Evolutionary conservation across 2,888 invertebrate species (phyloP).

Genomic region (Drosophila anomalipes): DNA sequence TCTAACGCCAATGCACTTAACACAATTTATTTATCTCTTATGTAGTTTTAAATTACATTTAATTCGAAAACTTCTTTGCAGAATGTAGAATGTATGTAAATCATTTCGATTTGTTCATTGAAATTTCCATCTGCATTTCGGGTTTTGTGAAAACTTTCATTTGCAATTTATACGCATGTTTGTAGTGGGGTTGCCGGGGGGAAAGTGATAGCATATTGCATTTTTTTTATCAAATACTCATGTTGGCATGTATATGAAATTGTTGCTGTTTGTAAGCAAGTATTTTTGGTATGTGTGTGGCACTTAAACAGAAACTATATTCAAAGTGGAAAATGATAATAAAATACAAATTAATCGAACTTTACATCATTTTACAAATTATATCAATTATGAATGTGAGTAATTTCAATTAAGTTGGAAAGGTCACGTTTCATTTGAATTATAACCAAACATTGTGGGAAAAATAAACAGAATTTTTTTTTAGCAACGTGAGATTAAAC

Average conservation of each 20-base stretch:
- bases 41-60: not conserved
- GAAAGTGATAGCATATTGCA: constrained; percentile 19
- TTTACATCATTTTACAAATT: not conserved
- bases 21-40: constrained; percentile 3
- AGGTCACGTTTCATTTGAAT: not conserved
- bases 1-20: constrained; percentile 1
- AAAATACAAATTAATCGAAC: not conserved
- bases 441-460: not conserved
- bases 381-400: not conserved
- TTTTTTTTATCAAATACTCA: constrained; percentile 28
- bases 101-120: constrained; percentile 18
- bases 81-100: constrained; percentile 22
- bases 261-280: constrained; percentile 11
- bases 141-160: constrained; percentile 25
- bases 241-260: constrained; percentile 9
- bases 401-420: not conserved
- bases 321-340: constrained; percentile 5
- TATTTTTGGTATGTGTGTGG: constrained; percentile 1
- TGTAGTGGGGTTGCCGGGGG: not conserved
- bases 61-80: not conserved
- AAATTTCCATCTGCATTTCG: constrained; percentile 18
- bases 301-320: constrained; percentile 1
- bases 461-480: not conserved
- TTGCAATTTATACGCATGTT: constrained; percentile 19
- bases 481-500: not conserved